Conservation (phyloP, 2,888 invertebrate species). For the Sminthurinus aureus region DNA sequence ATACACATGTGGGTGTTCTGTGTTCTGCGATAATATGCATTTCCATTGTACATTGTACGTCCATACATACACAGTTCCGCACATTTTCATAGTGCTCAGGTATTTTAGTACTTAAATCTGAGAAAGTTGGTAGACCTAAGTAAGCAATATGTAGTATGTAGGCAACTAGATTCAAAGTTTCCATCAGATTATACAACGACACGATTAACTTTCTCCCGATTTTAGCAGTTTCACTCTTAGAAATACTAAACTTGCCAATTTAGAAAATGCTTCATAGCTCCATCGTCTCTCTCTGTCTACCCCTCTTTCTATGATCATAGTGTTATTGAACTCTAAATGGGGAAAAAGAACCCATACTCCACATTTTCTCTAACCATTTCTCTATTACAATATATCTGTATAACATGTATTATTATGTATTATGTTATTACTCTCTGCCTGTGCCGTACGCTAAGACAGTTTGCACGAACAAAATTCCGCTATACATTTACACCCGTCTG, state of each 20-base stretch:
- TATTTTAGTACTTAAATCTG: too few relatives aligned
- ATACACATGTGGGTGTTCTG: too few relatives aligned
- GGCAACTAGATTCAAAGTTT: not conserved
- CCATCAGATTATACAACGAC: not conserved
- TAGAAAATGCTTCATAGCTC: not conserved
- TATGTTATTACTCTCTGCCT: not conserved
- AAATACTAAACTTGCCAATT: conserved; percentile 14
- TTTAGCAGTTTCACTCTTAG: conserved; percentile 9
- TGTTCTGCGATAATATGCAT: too few relatives aligned
- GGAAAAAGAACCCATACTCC: not conserved
- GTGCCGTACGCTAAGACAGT: too few relatives aligned
- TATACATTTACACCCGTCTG: not conserved
- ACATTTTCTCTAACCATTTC: too few relatives aligned
- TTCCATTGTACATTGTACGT: too few relatives aligned
- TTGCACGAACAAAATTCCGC: not conserved
- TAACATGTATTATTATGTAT: not conserved
- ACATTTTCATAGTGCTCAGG: too few relatives aligned
- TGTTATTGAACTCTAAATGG: not conserved
- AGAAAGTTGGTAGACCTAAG: too few relatives aligned
- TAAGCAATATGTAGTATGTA: not conserved
- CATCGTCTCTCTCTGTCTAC: too few relatives aligned
- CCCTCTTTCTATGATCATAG: not conserved
- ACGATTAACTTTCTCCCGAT: conserved; percentile 9
- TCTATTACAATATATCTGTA: not conserved
- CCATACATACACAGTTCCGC: too few relatives aligned